Conservation (phyloP, 2,797 vertebrate genomes). For the Pipistrellus pygmaeus region DNA sequence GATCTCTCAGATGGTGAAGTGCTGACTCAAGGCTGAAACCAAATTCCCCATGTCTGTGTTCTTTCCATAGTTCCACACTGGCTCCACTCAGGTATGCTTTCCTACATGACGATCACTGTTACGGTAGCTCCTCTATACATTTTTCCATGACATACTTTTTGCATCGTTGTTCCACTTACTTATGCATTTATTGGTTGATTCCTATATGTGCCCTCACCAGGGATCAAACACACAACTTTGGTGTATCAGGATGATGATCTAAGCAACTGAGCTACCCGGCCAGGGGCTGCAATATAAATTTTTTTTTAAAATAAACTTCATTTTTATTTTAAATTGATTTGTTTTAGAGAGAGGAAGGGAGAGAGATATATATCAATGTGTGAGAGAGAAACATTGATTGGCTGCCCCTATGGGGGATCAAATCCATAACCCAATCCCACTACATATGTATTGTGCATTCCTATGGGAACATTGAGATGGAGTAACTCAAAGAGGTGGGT, state of each 20-base stretch:
- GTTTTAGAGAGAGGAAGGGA: too few species aligned
- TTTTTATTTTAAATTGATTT: too few species aligned
- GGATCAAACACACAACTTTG: too few species aligned
- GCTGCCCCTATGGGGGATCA: neutral
- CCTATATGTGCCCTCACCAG: too few species aligned
- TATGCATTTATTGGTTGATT: too few species aligned
- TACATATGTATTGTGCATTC: neutral
- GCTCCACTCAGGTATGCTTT: neutral
- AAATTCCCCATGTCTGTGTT: neutral
- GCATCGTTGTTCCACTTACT: neutral
- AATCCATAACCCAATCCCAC: neutral
- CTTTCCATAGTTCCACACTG: neutral
- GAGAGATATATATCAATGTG: too few species aligned
- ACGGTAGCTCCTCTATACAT: neutral
- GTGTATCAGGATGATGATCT: too few species aligned
- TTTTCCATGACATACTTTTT: neutral
- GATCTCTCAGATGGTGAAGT: neutral
- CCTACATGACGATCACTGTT: neutral
- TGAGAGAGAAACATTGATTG: too few species aligned
- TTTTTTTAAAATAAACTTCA: too few species aligned
- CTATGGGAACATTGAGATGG: neutral
- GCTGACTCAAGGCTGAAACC: neutral
- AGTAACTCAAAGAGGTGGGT: neutral
- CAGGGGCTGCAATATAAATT: too few species aligned
- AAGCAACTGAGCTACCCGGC: too few species aligned